phyloP scores from a whole-genome alignment of 1,140 invertebrate genomes.

The Holotrichia oblita region DNA sequence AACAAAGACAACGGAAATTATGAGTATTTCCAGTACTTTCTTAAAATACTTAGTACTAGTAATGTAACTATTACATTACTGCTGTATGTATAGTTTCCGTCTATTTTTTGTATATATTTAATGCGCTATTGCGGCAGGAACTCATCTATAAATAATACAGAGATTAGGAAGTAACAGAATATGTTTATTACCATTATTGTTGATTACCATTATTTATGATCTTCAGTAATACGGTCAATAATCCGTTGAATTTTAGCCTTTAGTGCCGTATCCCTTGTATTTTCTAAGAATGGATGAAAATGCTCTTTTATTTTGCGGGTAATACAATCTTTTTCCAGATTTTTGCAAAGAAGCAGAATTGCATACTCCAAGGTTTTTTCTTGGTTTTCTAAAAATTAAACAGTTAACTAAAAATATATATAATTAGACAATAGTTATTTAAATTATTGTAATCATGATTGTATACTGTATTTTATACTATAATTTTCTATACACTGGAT shows the following conservation, averaged over 20 bases:
- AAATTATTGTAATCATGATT: not conserved
- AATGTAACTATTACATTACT: not conserved
- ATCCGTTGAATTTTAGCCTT: not conserved
- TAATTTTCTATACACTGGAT: not conserved
- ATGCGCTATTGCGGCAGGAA: no score
- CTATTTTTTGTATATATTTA: not conserved
- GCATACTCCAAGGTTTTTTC: conserved; percentile 45
- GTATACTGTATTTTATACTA: not conserved
- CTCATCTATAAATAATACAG: not conserved
- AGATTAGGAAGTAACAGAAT: not conserved
- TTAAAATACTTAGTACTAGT: not conserved
- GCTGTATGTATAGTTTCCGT: not conserved
- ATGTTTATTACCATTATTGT: not conserved
- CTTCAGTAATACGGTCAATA: not conserved
- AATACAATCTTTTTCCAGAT: conserved; percentile 51
- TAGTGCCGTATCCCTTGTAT: not conserved
- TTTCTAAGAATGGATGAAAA: conserved; percentile 48
- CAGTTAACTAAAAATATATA: conserved; percentile 13
- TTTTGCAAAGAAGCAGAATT: conserved; percentile 51
- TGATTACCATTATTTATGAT: not conserved
- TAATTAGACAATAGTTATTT: conserved; percentile 26
- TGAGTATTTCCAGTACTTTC: not conserved
- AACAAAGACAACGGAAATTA: not conserved
- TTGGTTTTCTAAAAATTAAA: conserved; percentile 51
- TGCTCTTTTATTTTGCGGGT: conserved; percentile 49